Evolutionary conservation across 2,797 vertebrate genomes (phyloP).

Genomic region (Morus bassanus): DNA sequence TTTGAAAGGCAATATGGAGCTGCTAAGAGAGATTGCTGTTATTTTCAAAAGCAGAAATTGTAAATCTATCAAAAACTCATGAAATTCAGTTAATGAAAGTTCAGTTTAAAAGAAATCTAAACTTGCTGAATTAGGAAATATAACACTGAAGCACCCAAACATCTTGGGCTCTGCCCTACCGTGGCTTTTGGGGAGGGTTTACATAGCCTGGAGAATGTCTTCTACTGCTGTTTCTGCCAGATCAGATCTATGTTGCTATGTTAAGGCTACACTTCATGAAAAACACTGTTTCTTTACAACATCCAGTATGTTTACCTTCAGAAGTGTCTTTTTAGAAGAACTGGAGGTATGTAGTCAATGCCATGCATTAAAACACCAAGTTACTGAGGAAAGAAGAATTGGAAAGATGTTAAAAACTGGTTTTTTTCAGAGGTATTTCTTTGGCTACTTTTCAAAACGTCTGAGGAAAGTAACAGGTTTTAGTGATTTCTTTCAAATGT

Average conservation of each 20-base stretch:
- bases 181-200: not conserved
- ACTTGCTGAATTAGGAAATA: not conserved
- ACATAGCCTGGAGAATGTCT: not conserved
- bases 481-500: not conserved
- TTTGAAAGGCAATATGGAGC: not conserved
- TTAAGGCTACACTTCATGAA: not conserved
- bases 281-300: not conserved
- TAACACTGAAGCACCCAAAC: fast-evolving
- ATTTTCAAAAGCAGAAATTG: not conserved
- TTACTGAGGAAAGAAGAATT: not conserved
- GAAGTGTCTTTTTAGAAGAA: not conserved
- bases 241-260: not conserved
- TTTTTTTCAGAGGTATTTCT: not conserved
- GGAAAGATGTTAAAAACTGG: not conserved
- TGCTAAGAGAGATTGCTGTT: not conserved
- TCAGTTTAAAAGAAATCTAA: not conserved
- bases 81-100: not conserved
- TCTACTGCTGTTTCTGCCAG: not conserved
- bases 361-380: not conserved
- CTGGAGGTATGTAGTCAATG: not conserved
- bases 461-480: not conserved
- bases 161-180: fast-evolving
- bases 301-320: not conserved
- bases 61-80: not conserved
- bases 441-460: not conserved